Evolutionary conservation across 2,888 invertebrate species (phyloP), one percentile per base, ranked within the genome.

Genomic region (Drosophila buzzatii): DNA sequence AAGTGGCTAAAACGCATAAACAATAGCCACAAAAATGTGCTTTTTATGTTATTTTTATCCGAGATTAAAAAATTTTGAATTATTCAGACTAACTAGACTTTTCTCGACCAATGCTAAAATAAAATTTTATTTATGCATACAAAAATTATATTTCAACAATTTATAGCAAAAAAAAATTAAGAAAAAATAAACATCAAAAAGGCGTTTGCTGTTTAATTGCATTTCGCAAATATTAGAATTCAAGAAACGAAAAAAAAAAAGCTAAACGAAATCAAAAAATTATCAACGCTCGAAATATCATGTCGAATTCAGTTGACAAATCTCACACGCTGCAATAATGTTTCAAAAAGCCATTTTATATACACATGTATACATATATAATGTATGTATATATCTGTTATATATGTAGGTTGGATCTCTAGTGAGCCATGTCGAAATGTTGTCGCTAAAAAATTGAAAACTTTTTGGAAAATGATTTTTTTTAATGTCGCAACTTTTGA

Each of bases 351-450:
- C 56, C 61, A 68, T 79, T 85, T 79, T 47, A 16, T 52, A 12
- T 61, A 72, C 64, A 47, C 66, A 55, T 35, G 51, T 51, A 51
- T 12, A 51, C 27, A 73, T 64, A 49, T 59, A 14, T 37, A 14
- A 37, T 20, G 37, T 56, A 51, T 20, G 41, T 18, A 55, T 37
- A 20, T 51, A 23, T 45, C 3, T 41, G 61, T 61, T 31, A 18
- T 47, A 49, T 39, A 14, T 39, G 49, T 52, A 49, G 33, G 23
- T 37, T 53, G 49, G 63, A 59, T 76, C 59, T 80, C 67, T 82
- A 71, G 83, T 80, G 81, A 83, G 83, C 71, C 83, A 85, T 88
- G 83, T 85, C 89, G 80, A 79, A 88, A 83, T 82, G 63, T 76
- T 58, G 74, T 74, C 68, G 80, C 73, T 84, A 81, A 86, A 86